A percentile compares a stretch with the other conserved stretches of the same genome.
phyloP scores from a whole-genome alignment of 2,797 vertebrate species.

The Coccyzus lansbergi region DNA sequence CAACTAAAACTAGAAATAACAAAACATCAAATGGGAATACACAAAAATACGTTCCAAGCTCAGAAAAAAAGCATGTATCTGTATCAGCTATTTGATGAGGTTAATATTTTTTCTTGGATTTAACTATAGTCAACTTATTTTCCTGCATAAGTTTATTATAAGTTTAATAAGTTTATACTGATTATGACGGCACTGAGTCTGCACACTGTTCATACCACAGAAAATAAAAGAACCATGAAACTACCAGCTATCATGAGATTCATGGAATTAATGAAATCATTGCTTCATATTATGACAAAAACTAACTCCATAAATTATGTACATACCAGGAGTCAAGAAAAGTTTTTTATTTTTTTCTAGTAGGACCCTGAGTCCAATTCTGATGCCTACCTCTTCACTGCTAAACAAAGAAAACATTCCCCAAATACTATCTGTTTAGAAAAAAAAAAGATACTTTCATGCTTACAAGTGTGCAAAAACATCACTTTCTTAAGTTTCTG shows the following conservation, averaged over 20 bases:
- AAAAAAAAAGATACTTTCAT: slow-evolving; percentile 26
- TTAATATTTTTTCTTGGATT: not conserved
- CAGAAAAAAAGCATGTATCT: not conserved
- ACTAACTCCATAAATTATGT: not conserved
- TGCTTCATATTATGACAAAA: not conserved
- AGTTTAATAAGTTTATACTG: not conserved
- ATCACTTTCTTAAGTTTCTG: slow-evolving; percentile 64
- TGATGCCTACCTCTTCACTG: not conserved
- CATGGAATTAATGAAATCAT: not conserved
- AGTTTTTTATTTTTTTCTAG: not conserved
- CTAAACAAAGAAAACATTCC: not conserved
- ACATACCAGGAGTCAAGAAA: not conserved
- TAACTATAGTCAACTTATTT: not conserved
- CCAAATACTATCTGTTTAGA: not conserved
- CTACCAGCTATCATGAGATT: not conserved
- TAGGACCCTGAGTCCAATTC: not conserved
- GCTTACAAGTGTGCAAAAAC: slow-evolving; percentile 26
- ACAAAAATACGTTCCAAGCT: not conserved
- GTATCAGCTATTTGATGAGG: not conserved
- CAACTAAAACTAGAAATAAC: not conserved
- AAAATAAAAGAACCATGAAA: not conserved
- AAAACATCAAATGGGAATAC: not conserved
- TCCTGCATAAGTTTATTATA: not conserved
- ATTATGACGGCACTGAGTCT: not conserved
- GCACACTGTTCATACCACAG: not conserved